Base-by-base conservation (phyloP, 1,140 invertebrate species). In the Heliconius nattereri region DNA sequence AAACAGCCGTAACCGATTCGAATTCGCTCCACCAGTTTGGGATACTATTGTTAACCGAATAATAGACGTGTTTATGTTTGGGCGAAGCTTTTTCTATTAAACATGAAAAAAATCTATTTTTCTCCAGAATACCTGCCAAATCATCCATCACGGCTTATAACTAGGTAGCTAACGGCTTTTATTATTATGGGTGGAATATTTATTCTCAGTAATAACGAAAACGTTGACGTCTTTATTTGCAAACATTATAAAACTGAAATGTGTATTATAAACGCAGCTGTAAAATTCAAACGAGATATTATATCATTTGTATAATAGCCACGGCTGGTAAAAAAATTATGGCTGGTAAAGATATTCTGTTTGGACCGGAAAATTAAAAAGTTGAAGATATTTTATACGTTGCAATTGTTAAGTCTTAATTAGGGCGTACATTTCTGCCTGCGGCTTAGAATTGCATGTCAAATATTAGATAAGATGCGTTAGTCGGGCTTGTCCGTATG, bases 31-130 rank as follows among this genome's bases (percentile, higher is more conserved):
- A 86, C 85, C 86, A 86, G 86, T 84, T 88, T 84, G 66, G 81
- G 84, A 75, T 76, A 71, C 82, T 87, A 86, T 94, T 94, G 91
- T 92, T 75, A 78, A 82, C 71, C 37, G 79, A 83, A 94, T 90
- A 92, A 93, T 90, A 88, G 86, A 89, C 87, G 84, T 93, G 90
- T 94, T 94, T 93, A 85, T 91, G 89, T 93, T 94, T 92, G 86
- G 90, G 86, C 81, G 79, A 85, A 35, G 80, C 87, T 90, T 91
- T 89, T 89, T 90, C 32, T 78, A 78, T 57, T 60, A 81, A 73
- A 52, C 29, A 66, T 29, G 26, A 16, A 76, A 84, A 87, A 90
- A 85, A 85, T 84, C 85, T 84, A 86, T 82, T 85, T 86, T 87
- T 78, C 87, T 84, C 74, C 83, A 85, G 81, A 86, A 80, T 94